Evolutionary conservation across 2,888 invertebrate species (phyloP).

Genomic region (Phengaris alcon): DNA sequence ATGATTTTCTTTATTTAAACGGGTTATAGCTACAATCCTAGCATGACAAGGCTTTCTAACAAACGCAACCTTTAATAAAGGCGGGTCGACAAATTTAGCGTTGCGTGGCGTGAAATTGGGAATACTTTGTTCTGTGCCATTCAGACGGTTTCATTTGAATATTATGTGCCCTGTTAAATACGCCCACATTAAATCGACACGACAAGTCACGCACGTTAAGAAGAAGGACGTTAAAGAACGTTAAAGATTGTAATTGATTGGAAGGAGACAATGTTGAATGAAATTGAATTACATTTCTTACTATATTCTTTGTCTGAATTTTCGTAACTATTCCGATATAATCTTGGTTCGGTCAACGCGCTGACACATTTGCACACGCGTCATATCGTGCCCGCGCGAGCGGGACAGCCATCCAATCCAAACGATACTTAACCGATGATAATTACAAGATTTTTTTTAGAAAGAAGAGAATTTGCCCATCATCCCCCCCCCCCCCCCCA

Average conservation of each 20-base stretch:
- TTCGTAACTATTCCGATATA: too few species aligned
- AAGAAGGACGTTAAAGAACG: too few species aligned
- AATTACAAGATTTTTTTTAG: too few species aligned
- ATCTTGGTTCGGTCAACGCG: too few species aligned
- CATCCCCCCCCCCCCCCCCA: too few species aligned
- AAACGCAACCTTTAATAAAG: conserved; percentile 10
- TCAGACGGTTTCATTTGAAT: conserved; percentile 12
- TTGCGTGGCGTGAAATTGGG: conserved; percentile 23
- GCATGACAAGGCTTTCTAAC: conserved; percentile 17
- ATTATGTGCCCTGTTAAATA: conserved; percentile 7
- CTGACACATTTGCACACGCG: too few species aligned
- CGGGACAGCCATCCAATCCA: too few species aligned
- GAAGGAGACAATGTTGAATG: neutral
- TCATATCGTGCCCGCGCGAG: too few species aligned
- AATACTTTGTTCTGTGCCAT: conserved; percentile 26
- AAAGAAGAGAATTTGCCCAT: too few species aligned
- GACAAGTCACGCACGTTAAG: neutral
- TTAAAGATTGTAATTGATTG: neutral
- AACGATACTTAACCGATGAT: too few species aligned
- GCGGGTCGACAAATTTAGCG: conserved; percentile 18
- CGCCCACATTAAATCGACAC: neutral
- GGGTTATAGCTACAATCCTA: neutral
- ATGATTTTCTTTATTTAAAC: neutral
- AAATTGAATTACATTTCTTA: neutral
- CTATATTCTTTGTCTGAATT: too few species aligned